A percentile compares a stretch with the other conserved stretches of the same genome.
phyloP scores from a whole-genome alignment of 2,113 vertebrate species.

The Tetrax tetrax region DNA sequence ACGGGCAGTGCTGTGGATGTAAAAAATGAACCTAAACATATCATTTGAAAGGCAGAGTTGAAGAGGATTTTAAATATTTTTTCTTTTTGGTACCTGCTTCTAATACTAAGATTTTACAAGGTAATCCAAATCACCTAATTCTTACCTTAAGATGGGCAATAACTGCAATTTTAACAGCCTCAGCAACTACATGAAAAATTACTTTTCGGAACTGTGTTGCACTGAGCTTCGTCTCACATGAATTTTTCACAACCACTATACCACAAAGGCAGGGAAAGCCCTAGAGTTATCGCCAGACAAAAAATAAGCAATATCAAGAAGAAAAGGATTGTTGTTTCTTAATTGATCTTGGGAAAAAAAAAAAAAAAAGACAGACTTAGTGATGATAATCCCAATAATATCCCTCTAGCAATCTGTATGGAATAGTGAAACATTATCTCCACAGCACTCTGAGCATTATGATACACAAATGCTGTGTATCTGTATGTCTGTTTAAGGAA shows the following conservation, averaged over 20 bases:
- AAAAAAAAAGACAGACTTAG: background rate
- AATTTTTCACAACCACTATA: background rate
- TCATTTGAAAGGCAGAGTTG: background rate
- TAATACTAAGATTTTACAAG: background rate
- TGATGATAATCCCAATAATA: background rate
- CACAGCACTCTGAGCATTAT: background rate
- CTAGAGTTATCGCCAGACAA: background rate
- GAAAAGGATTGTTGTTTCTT: background rate
- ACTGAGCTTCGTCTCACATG: background rate
- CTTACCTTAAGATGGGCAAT: background rate
- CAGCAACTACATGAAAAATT: background rate
- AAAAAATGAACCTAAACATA: background rate
- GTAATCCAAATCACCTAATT: background rate
- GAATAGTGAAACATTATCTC: background rate
- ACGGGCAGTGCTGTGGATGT: background rate
- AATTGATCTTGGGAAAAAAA: background rate
- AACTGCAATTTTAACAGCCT: background rate
- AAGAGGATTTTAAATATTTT: background rate
- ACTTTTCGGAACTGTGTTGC: background rate
- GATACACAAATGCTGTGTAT: rapidly evolving
- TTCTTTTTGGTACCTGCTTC: background rate
- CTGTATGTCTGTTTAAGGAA: background rate
- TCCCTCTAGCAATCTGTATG: background rate
- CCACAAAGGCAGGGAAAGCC: background rate
- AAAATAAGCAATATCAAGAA: background rate